These are phyloP conservation scores for Brachionus asplanchnoidis DNA, from an alignment of 1,140 invertebrate genomes.

Conservation along the genomic window DNA sequence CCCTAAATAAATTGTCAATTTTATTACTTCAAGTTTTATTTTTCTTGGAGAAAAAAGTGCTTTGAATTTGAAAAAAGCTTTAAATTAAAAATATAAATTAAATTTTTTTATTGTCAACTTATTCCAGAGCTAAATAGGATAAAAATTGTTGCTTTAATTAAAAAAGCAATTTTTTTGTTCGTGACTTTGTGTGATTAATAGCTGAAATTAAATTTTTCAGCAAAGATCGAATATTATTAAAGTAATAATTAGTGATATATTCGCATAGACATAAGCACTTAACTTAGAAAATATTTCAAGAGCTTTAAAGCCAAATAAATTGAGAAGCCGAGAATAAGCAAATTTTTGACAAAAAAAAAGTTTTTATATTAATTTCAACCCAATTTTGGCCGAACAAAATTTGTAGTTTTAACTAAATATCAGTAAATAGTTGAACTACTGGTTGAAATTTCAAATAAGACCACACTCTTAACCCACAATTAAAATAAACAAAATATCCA, in stretches of 20 bases:
- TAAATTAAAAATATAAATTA: no score
- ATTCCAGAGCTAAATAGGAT: no score
- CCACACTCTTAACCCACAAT: slow-evolving; percentile 13
- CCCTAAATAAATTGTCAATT: no score
- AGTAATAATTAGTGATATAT: neutral
- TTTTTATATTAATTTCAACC: slow-evolving; percentile 26
- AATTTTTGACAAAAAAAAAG: neutral
- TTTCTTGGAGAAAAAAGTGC: no score
- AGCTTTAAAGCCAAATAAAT: neutral
- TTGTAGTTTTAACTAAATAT: slow-evolving; percentile 30
- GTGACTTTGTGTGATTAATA: no score
- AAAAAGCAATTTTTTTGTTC: no score
- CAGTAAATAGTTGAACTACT: neutral
- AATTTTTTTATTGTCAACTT: no score
- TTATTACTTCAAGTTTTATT: no score
- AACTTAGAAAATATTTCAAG: neutral
- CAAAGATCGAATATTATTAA: no score
- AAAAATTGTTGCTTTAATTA: no score
- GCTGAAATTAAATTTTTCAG: no score
- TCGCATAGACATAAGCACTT: neutral
- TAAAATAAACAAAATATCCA: neutral
- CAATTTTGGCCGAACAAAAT: neutral
- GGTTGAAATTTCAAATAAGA: slow-evolving; percentile 26
- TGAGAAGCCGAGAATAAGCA: neutral
- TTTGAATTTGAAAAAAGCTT: no score